phyloP scores from a whole-genome alignment of 2,888 invertebrate species.

The Calliphora vomitoria region DNA sequence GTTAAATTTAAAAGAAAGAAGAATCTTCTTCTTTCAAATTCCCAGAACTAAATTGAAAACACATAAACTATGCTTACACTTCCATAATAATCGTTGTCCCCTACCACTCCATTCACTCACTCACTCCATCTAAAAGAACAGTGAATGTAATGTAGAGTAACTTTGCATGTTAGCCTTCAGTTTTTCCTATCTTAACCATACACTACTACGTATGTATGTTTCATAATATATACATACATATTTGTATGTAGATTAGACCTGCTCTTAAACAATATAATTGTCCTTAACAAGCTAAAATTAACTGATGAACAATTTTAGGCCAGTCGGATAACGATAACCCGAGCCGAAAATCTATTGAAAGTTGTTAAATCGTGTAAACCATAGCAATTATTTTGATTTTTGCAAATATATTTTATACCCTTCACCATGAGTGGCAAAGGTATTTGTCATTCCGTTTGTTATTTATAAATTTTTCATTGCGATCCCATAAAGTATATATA shows the following conservation, averaged over 20 bases:
- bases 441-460: too few species aligned
- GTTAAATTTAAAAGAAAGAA: slow-evolving; percentile 46
- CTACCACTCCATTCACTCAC: slow-evolving; percentile 16
- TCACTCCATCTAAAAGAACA: slow-evolving; percentile 29
- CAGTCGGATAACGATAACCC: too few species aligned
- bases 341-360: too few species aligned
- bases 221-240: slow-evolving; percentile 1
- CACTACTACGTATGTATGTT: slow-evolving; percentile 1
- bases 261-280: too few species aligned
- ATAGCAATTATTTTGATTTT: too few species aligned
- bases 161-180: slow-evolving; percentile 68
- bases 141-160: slow-evolving; percentile 53
- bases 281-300: too few species aligned
- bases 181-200: slow-evolving; percentile 53
- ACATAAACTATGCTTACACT: slow-evolving; percentile 73
- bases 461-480: too few species aligned
- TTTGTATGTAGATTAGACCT: not conserved
- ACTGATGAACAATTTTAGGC: too few species aligned
- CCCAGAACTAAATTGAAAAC: slow-evolving; percentile 74
- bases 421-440: too few species aligned
- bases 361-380: too few species aligned
- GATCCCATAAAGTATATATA: too few species aligned
- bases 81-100: slow-evolving; percentile 57
- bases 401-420: too few species aligned
- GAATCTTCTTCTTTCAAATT: slow-evolving; percentile 66